phyloP scores from a whole-genome alignment of 2,888 invertebrate genomes.

The Drosophila atroscutellata region DNA sequence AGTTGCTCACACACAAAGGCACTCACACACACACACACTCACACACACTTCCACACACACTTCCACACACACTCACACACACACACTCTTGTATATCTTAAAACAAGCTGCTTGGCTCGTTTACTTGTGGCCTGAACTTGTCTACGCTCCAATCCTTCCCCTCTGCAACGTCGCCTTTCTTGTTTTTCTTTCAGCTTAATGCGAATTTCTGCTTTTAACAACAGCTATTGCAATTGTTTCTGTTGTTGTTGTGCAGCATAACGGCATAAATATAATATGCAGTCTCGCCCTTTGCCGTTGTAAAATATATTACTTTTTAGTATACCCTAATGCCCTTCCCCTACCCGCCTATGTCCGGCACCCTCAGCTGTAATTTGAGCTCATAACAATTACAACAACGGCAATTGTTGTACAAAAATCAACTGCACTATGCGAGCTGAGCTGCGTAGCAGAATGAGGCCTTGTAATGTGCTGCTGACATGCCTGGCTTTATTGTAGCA shows the following conservation, averaged over 20 bases:
- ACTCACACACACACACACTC: conserved; percentile 14
- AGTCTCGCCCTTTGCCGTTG: conserved; percentile 74
- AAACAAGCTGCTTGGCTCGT: conserved; percentile 75
- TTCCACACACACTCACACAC: not conserved
- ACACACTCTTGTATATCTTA: conserved; percentile 34
- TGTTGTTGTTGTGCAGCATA: conserved; percentile 44
- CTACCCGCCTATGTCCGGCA: not conserved
- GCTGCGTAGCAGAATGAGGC: conserved; percentile 12
- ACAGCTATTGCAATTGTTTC: conserved; percentile 63
- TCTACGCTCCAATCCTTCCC: conserved; percentile 35
- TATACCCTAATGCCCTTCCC: not conserved
- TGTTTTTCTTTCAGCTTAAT: conserved; percentile 77
- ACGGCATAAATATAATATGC: conserved; percentile 76
- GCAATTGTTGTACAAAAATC: conserved; percentile 65
- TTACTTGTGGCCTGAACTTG: conserved; percentile 75
- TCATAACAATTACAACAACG: conserved; percentile 78
- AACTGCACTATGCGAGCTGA: conserved; percentile 40
- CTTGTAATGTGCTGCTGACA: conserved; percentile 75
- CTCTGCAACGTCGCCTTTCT: not conserved
- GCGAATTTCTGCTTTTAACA: conserved; percentile 78
- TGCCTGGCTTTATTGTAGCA: conserved; percentile 44
- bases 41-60: not conserved
- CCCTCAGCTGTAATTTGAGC: conserved; percentile 66
- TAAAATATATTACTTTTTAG: conserved; percentile 77
- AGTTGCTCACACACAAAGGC: conserved; percentile 31